Evolutionary conservation across 2,888 invertebrate genomes (phyloP), one percentile per base, ranked within the genome.

Genomic region (Gymnoscelis rufifasciata): DNA sequence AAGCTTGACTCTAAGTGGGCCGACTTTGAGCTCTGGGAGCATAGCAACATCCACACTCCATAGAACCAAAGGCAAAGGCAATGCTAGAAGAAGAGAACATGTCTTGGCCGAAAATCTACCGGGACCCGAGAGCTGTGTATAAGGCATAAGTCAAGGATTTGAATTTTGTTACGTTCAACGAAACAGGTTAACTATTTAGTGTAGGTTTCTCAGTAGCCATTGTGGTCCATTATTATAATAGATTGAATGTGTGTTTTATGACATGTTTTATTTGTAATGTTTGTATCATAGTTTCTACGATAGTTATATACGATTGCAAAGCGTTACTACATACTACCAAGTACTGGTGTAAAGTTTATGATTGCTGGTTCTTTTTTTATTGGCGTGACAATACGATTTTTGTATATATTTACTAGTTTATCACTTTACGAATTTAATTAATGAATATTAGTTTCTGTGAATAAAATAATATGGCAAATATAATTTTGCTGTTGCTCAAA

Each of bases 121-220:
- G 23, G 95, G 95, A 51, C 95, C 95, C 30, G 95, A 95, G 78
- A 95, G 95, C 88, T 95, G 95, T 87, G 95, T 95, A 74, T 95
- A 65, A 76, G 68, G 50, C 48, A 74, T 95, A 65, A 76, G 68
- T 49, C 48, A 41, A 46, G 42, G 59, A 65, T 58, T 59, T 63
- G 56, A 62, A 38, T 45, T 58, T 54, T 51, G 55, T 62, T 65
- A 43, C 44, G 51, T 54, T 56, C 52, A 59, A 56, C 42, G 64
- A 61, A 55, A 60, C 57, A 62, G 54, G 56, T 60, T 59, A 51
- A 60, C 51, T 52, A 62, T 60, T n/a, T 60, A 64, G 47, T 39
- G 51, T 64, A 67, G 52, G 54, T 57, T 59, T 51, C 51, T 51
- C 44, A 48, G 46, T 52, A 51, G 49, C 48, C 54, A 49, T 36